Evolutionary conservation across 2,888 invertebrate genomes (phyloP).

Genomic region (Phortica okadai): DNA sequence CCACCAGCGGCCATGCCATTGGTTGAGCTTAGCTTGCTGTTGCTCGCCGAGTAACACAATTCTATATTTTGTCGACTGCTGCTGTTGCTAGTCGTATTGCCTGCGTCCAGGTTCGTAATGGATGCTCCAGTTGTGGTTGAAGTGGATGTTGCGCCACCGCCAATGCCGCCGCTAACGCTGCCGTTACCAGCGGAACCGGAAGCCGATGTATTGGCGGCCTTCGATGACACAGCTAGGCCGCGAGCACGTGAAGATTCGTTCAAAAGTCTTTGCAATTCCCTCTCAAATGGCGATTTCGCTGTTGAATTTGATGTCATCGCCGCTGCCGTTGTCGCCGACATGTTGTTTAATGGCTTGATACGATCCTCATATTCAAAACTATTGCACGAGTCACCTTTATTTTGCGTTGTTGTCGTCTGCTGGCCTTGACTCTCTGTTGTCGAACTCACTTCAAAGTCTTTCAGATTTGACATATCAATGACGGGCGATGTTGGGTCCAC

Average conservation of each 20-base stretch:
- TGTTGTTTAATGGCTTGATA: conserved; percentile 39
- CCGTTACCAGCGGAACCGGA: conserved; percentile 12
- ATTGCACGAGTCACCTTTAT: conserved; percentile 81
- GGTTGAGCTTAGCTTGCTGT: conserved; percentile 71
- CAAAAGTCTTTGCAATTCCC: conserved; percentile 86
- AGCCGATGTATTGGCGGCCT: not conserved
- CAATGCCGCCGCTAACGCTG: not conserved
- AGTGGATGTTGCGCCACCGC: conserved; percentile 48
- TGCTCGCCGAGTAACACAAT: conserved; percentile 73
- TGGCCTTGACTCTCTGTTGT: conserved; percentile 78
- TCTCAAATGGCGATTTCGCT: conserved; percentile 84
- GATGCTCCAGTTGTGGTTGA: conserved; percentile 52
- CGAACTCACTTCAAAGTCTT: conserved; percentile 76
- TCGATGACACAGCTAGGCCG: conserved; percentile 53
- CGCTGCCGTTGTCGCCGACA: conserved; percentile 39
- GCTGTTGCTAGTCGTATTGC: conserved; percentile 63
- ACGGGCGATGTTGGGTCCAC: conserved; percentile 76
- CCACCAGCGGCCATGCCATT: conserved; percentile 59
- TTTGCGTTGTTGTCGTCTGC: conserved; percentile 79
- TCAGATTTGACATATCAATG: conserved; percentile 73
- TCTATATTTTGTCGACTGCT: conserved; percentile 73
- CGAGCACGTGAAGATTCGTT: conserved; percentile 79
- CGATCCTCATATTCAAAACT: conserved; percentile 81
- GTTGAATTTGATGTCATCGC: conserved; percentile 49
- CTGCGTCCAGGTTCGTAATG: conserved; percentile 50